Conservation (phyloP, 2,888 invertebrate genomes). For the Macropis europaea region DNA sequence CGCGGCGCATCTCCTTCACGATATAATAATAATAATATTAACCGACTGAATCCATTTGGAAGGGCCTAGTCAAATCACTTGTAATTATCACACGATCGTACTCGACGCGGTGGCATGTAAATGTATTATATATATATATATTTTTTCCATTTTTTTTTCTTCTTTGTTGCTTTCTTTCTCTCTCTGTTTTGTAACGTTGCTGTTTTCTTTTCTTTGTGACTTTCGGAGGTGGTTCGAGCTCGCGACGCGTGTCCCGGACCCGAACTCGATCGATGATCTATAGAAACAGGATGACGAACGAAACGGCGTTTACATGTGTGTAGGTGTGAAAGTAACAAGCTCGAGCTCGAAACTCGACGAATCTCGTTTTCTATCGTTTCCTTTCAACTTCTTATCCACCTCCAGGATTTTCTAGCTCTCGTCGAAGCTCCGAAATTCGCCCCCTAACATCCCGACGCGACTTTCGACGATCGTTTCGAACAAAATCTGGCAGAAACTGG, state of each 20-base stretch:
- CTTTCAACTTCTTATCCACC: slow-evolving; percentile 29
- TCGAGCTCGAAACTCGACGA: neutral
- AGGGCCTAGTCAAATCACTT: slow-evolving; percentile 78
- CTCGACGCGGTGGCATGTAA: slow-evolving; percentile 74
- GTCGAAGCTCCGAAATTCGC: neutral
- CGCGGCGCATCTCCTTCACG: slow-evolving; percentile 17
- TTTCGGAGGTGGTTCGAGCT: slow-evolving; percentile 59
- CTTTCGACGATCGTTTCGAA: neutral
- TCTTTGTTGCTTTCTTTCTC: neutral
- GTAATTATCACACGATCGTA: slow-evolving; percentile 77
- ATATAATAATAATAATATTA: slow-evolving; percentile 52
- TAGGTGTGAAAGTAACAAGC: too few relatives aligned
- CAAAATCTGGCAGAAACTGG: neutral
- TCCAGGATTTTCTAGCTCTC: slow-evolving; percentile 5
- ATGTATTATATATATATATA: too few relatives aligned
- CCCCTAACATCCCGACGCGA: neutral
- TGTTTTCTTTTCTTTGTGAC: slow-evolving; percentile 52
- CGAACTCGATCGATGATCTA: neutral
- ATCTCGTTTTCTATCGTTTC: neutral
- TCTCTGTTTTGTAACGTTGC: neutral
- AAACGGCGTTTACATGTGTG: too few relatives aligned
- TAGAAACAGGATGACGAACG: too few relatives aligned
- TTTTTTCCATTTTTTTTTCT: neutral
- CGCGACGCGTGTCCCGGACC: slow-evolving; percentile 6
- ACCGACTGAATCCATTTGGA: slow-evolving; percentile 59